phyloP scores from a whole-genome alignment of 1,140 invertebrate genomes.

The Neodiprion fabricii region DNA sequence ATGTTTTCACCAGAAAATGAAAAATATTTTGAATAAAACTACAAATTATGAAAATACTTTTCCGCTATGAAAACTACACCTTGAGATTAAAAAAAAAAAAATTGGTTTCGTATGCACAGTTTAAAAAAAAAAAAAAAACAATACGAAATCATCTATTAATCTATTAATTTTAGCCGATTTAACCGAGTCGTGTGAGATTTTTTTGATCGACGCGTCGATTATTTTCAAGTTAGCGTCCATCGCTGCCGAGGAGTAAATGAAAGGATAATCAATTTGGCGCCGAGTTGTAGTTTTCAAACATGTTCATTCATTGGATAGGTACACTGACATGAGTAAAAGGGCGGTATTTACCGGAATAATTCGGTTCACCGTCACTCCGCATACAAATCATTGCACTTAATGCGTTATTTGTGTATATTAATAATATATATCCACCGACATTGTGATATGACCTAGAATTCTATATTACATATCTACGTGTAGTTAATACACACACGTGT shows the following conservation, averaged over 20 bases:
- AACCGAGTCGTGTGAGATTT: too few relatives aligned
- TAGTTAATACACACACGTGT: not conserved
- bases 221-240: not conserved
- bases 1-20: too few relatives aligned
- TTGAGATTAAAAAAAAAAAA: too few relatives aligned
- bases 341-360: not conserved
- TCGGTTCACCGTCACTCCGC: not conserved
- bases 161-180: too few relatives aligned
- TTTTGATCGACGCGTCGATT: too few relatives aligned
- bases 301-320: constrained; percentile 1
- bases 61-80: too few relatives aligned
- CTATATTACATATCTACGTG: not conserved
- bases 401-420: not conserved
- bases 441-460: constrained; percentile 2
- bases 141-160: too few relatives aligned
- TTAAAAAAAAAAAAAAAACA: too few relatives aligned
- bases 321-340: not conserved
- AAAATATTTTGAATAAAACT: too few relatives aligned
- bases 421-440: not conserved
- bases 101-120: too few relatives aligned
- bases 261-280: not conserved
- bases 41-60: too few relatives aligned
- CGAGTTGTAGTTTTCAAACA: not conserved
- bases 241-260: not conserved
- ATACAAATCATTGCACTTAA: not conserved